Base-by-base conservation (phyloP, 2,797 vertebrate species). In the Luscinia luscinia region DNA sequence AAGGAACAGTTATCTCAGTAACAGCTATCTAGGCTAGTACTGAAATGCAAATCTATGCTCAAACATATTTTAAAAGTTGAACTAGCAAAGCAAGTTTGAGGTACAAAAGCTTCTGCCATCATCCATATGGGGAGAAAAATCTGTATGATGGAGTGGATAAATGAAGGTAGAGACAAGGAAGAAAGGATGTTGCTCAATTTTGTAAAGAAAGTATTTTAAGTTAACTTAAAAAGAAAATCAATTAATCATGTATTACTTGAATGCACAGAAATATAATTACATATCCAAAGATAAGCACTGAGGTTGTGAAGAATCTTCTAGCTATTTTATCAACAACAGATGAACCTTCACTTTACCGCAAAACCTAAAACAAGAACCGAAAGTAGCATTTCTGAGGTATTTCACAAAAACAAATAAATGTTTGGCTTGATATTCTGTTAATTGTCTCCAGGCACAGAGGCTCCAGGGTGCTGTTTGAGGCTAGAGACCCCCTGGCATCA, bases 21-120 rank as follows among this genome's bases (percentile, higher is more conserved):
- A 92, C 55, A 90, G 61, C 52, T 73, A 87, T 63, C 55, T 77
- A 86, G 41, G 45, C 38, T 69, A 77, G 24, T 30, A 75, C 46
- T 45, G 66, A 88, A 90, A 94, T 24, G 23, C 64, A 94, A 93
- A 69, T 63, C 63, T 32, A 18, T 55, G 48, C 15, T 84, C 86
- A 69, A 85, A 68, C 2, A 6, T 38, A 77, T 68, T 94, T 93
- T 46, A 55, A 7, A 89, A 95, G 57, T 91, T 80, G 51, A 58
- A 85, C 46, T 72, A 72, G 11, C 51, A 40, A 95, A 80, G 30
- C 4, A 30, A 87, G 51, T 46, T 49, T 82, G 67, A 92, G 34
- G 61, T 24, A 91, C 0, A 3, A 34, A 66, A 70, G 26, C 32
- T 92, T 84, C 79, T 89, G 20, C 15, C 28, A 46, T 67, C 30